Base-by-base conservation (phyloP, 2,113 vertebrate species). In the Nycticebus coucang region DNA sequence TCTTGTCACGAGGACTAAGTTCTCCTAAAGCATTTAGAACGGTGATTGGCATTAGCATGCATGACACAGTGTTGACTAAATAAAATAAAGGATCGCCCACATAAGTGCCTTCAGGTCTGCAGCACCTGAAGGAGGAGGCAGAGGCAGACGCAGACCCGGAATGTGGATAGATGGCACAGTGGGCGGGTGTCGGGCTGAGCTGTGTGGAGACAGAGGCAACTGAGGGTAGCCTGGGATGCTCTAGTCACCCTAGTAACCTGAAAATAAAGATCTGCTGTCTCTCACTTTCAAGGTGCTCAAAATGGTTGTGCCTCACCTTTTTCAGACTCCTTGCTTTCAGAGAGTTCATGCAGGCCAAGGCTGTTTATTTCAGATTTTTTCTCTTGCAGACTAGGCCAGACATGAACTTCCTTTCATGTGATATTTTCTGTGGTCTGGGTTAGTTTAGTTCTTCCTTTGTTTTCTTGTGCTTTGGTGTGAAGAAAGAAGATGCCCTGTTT, bases 401-500 rank as follows among this genome's bases (percentile, higher is more conserved):
- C 80, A 7, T 88, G 55, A 71, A 64, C 94, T 96, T 91, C 89
- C 85, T 87, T 93, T 88, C 87, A 66, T 78, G 62, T 92, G 84
- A 72, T 92, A 4, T 82, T 93, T 93, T 95, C 71, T 93, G 75
- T 75, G 81, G 77, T 83, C 97, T 96, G 35, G 85, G 53, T 81
- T 95, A 68, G 86, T 93, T 95, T 89, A 93, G 72, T 37, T 89
- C 85, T 85, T 87, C 89, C 92, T 97, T 96, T 96, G 80, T 96
- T 92, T 96, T 92, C 79, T 91, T 87, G 77, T 71, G 72, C 89
- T 97, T 95, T 93, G 92, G 92, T 96, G 94, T 97, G 92, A 97
- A 93, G 85, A 94, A 96, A 94, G 91, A 94, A 94, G 95, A 95
- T 92, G 78, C 87, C 81, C 68, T 97, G 94, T 97, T 96, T 93